Base-by-base conservation (phyloP, 2,888 invertebrate genomes). In the Leptinotarsa rubiginosa region DNA sequence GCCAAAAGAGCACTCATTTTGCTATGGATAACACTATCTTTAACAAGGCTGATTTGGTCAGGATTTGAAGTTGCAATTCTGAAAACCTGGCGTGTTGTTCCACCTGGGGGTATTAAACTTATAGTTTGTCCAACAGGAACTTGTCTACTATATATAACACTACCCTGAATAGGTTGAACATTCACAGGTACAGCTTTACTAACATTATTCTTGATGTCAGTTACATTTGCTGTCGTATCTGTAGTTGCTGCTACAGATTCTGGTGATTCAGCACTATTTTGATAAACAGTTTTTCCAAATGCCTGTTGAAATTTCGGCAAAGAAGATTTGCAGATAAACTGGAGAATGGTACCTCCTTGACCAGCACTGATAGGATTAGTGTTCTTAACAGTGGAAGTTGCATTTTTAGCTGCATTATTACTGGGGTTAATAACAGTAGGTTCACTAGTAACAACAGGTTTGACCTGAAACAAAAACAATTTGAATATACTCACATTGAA, bases 231-330 rank as follows among this genome's bases (percentile, higher is more conserved):
- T 25, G 77, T 70, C 15, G 69, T 70, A n/a, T 77, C 77, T n/a
- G 79, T 77, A 18, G 79, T 79, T 22, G 77, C 81, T 65, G 75
- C 75, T 47, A 73, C 75, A 25, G 81, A 73, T 69, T 81, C 81
- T 69, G 79, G 75, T 41, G 79, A 73, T 78, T 83, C 84, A n/a
- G 77, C 82, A 70, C 80, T 86, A 74, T 84, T 85, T 78, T 87
- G 91, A 84, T 90, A 93, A 64, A 92, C 92, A 65, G 92, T 91
- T 86, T 94, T 94, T 1, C 94, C 93, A 85, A 94, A 94, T 0
- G 93, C 94, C 87, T 94, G 94, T 84, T 94, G 93, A 84, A 94
- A 94, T 86, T 94, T 94, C 3, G 94, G 94, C 75, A 94, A 80
- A 12, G 86, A 87, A 54, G 92, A 91, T 86, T 92, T 92, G 82